phyloP scores from a whole-genome alignment of 2,888 invertebrate species.

The Brenthis daphne region DNA sequence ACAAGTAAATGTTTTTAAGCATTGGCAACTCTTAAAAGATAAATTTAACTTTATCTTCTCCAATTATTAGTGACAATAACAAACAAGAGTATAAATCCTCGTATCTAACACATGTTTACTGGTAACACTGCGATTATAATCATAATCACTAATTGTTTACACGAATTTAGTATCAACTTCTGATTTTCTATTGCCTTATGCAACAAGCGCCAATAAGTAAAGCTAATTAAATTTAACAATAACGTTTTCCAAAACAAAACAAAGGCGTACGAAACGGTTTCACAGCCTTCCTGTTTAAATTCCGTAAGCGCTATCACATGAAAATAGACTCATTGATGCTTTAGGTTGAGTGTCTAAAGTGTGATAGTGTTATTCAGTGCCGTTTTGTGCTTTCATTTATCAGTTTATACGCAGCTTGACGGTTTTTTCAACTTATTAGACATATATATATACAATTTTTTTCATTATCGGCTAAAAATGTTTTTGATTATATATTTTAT shows the following conservation, averaged over 20 bases:
- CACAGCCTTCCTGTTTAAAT: conserved; percentile 40
- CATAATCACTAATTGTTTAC: conserved; percentile 35
- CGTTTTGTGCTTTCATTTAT: not conserved
- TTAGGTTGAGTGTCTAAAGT: conserved; percentile 28
- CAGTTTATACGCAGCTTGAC: not conserved
- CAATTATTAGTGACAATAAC: not conserved
- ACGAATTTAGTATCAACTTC: conserved; percentile 22
- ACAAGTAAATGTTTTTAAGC: too few species aligned
- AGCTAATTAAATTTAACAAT: conserved; percentile 38
- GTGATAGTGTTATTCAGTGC: not conserved
- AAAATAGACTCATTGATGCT: conserved; percentile 43
- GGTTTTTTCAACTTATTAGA: too few species aligned
- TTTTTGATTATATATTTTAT: too few species aligned
- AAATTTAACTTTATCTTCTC: not conserved
- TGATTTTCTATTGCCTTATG: conserved; percentile 26
- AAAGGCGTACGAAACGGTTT: conserved; percentile 31
- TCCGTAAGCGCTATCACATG: conserved; percentile 42
- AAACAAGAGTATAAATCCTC: conserved; percentile 19
- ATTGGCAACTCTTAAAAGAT: not conserved
- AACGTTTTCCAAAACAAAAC: conserved; percentile 35
- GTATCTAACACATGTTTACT: conserved; percentile 29
- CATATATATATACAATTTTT: too few species aligned
- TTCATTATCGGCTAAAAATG: too few species aligned
- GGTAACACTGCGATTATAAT: conserved; percentile 25
- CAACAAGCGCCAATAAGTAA: conserved; percentile 29